A percentile compares a stretch with the other conserved stretches of the same genome.
phyloP scores from a whole-genome alignment of 2,797 vertebrate genomes.

The Neosilurus hyrtlii region DNA sequence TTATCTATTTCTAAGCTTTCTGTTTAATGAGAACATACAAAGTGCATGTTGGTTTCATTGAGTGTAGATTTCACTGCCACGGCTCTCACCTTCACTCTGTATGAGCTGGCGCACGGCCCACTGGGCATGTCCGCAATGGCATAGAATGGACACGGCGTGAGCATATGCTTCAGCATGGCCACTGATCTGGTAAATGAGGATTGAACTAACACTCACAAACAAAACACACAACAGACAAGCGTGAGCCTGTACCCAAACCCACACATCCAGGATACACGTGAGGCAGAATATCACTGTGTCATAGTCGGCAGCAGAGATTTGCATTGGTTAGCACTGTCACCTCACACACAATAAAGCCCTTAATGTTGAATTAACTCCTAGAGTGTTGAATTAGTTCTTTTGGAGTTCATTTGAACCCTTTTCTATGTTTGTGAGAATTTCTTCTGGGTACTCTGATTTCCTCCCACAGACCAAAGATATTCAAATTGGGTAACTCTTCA shows the following conservation, averaged over 20 bases:
- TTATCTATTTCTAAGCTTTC: background rate
- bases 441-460: too few relatives aligned
- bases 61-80: background rate
- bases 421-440: too few relatives aligned
- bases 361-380: too few relatives aligned
- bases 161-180: background rate
- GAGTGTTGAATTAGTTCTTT: too few relatives aligned
- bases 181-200: background rate
- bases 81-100: slow-evolving; percentile 10
- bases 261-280: too few relatives aligned
- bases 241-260: background rate
- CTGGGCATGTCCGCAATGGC: background rate
- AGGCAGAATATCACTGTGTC: too few relatives aligned
- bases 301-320: too few relatives aligned
- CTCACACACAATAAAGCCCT: too few relatives aligned
- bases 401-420: too few relatives aligned
- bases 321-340: too few relatives aligned
- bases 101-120: slow-evolving; percentile 19
- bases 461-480: too few relatives aligned
- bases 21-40: background rate
- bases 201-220: background rate
- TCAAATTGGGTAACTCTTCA: too few relatives aligned
- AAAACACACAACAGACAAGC: background rate
- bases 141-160: background rate
- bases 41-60: background rate